These are phyloP conservation scores for Sphinx pinastri DNA, from an alignment of 2,888 invertebrate species.

Conservation along the genomic window DNA sequence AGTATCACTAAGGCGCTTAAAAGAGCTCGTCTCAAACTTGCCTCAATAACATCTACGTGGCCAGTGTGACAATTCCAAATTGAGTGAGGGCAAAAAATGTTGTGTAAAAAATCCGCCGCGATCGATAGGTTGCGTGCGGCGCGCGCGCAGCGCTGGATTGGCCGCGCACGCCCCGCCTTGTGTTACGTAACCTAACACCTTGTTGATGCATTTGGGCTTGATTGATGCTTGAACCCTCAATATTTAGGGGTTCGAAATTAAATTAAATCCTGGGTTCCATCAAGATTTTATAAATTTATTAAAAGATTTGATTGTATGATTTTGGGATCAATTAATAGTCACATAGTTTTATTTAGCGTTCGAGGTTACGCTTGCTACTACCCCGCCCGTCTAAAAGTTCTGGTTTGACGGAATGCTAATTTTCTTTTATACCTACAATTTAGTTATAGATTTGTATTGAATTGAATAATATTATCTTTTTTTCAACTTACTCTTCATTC, in stretches of 20 bases:
- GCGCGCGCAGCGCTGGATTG: slow-evolving; percentile 63
- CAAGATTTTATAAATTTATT: not conserved
- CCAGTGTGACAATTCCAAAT: slow-evolving; percentile 12
- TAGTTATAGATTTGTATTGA: not conserved
- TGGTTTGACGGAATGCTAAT: too few species aligned
- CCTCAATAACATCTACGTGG: slow-evolving; percentile 10
- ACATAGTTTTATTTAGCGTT: too few species aligned
- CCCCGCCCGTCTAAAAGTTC: too few species aligned
- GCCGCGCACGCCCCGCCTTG: slow-evolving; percentile 71
- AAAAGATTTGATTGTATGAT: too few species aligned
- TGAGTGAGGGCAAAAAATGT: slow-evolving; percentile 21
- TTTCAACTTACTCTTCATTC: too few species aligned
- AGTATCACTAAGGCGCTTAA: not conserved
- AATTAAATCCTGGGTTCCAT: not conserved
- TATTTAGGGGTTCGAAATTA: not conserved
- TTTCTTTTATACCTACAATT: not conserved
- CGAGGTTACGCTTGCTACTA: too few species aligned
- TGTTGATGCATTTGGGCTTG: not conserved
- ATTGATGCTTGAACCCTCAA: not conserved
- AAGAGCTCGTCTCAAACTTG: not conserved
- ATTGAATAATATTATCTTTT: not conserved
- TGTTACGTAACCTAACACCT: slow-evolving; percentile 51
- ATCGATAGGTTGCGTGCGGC: slow-evolving; percentile 52
- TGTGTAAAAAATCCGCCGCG: slow-evolving; percentile 24
- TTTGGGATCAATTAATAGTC: too few species aligned